A percentile compares a stretch with the other conserved stretches of the same genome.
Evolutionary conservation across 1,140 invertebrate species (phyloP).

Genomic region (Elysia chlorotica): DNA sequence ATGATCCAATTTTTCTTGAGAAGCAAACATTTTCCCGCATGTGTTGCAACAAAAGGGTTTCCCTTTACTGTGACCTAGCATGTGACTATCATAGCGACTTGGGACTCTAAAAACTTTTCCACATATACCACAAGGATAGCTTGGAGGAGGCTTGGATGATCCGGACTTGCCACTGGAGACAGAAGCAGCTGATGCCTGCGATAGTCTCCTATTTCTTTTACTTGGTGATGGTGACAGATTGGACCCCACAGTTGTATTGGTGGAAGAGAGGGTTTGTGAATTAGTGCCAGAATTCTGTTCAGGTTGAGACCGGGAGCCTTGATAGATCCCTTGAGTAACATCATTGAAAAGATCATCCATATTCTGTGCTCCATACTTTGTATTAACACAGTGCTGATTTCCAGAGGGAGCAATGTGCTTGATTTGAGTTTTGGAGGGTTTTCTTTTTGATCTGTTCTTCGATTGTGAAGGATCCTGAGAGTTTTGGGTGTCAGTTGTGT

Average conservation of each 20-base stretch:
- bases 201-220: conserved; percentile 1
- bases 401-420: conserved; percentile 27
- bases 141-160: conserved; percentile 8
- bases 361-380: conserved; percentile 13
- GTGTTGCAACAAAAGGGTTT: conserved; percentile 30
- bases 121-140: conserved; percentile 26
- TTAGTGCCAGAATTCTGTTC: no score
- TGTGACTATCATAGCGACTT: conserved; percentile 30
- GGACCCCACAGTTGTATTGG: no score
- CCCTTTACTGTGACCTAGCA: conserved; percentile 31
- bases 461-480: neutral
- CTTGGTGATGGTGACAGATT: no score
- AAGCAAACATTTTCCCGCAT: conserved; percentile 29
- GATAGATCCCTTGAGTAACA: conserved; percentile 18
- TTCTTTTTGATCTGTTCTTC: conserved; percentile 28
- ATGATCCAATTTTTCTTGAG: conserved; percentile 26
- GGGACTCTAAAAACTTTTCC: conserved; percentile 30
- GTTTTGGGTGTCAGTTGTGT: conserved; percentile 11
- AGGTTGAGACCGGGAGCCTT: no score
- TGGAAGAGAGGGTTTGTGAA: no score
- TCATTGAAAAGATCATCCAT: conserved; percentile 18
- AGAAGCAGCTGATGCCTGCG: neutral
- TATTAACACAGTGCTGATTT: conserved; percentile 7
- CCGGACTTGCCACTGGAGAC: neutral
- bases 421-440: conserved; percentile 30